phyloP scores from a whole-genome alignment of 2,888 invertebrate genomes.

The Hirtodrosophila confusa region DNA sequence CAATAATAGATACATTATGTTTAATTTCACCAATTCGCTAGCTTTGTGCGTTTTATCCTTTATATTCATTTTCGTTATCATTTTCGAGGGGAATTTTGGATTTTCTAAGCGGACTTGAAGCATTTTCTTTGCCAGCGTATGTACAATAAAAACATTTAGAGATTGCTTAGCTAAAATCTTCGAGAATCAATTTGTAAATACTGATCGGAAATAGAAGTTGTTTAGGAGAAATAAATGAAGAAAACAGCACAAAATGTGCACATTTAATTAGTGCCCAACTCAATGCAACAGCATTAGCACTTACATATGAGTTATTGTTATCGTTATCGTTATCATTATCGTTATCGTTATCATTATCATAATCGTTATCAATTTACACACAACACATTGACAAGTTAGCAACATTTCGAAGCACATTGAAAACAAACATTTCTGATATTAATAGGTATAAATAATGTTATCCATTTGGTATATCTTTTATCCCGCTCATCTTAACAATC shows the following conservation, averaged over 20 bases:
- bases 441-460: conserved; percentile 6
- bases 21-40: conserved; percentile 77
- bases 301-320: conserved; percentile 50
- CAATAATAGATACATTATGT: conserved; percentile 40
- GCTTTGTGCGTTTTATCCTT: conserved; percentile 69
- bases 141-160: conserved; percentile 37
- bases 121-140: conserved; percentile 48
- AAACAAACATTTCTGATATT: conserved; percentile 27
- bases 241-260: conserved; percentile 67
- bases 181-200: conserved; percentile 28
- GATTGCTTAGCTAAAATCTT: conserved; percentile 36
- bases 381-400: conserved; percentile 54
- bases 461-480: not conserved
- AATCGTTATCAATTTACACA: conserved; percentile 39
- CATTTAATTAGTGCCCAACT: conserved; percentile 65
- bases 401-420: conserved; percentile 49
- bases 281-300: conserved; percentile 34
- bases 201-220: conserved; percentile 23
- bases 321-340: conserved; percentile 27
- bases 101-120: conserved; percentile 20
- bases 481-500: conserved; percentile 2
- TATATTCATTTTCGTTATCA: conserved; percentile 10
- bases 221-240: conserved; percentile 9
- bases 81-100: conserved; percentile 3
- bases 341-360: not conserved